Base-by-base conservation (phyloP, 2,113 vertebrate species). In the Pollachius pollachius region DNA sequence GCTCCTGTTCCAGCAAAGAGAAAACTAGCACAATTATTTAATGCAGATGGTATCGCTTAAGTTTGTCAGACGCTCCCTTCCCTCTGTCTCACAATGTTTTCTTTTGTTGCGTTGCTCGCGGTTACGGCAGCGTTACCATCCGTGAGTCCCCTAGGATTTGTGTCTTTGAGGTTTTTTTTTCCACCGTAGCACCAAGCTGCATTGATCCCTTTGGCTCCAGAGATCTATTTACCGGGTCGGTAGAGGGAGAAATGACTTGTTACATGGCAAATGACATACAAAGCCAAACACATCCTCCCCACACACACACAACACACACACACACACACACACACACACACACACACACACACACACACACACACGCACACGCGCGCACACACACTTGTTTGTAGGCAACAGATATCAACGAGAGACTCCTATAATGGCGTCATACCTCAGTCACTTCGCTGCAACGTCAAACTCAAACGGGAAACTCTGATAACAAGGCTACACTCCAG, bases 191-290 rank as follows among this genome's bases (percentile, higher is more conserved):
- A 64, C 56, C 62, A 70, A 69, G 68, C 67, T 19, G 71, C 69
- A 84, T 81, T 74, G 83, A 83, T 87, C 84, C 80, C 59, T 34
- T 48, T 60, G 18, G 61, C 75, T 70, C 69, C 77, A 6, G 66
- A 77, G 77, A 83, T 85, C 74, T 76, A 79, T 85, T 88, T 83
- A 80, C 78, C 48, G 68, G 75, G 73, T 62, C 78, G 73, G 77
- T 83, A 83, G 83, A 85, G 83, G 74, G 76, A 82, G 71, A 83
- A 87, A 86, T 84, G 64, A 87, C 87, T 81, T 84, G 82, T 82
- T 78, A 83, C 73, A 67, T 73, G 48, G 62, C 74, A 78, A 80
- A 81, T 64, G 77, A 34, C 48, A 9, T 6, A 30, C 21, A 56
- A 67, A 8, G 41, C 70, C 69, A 77, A 65, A 52, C 34, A 2